Conservation (phyloP, 2,888 invertebrate genomes). For the Cryptus viduatorius region DNA sequence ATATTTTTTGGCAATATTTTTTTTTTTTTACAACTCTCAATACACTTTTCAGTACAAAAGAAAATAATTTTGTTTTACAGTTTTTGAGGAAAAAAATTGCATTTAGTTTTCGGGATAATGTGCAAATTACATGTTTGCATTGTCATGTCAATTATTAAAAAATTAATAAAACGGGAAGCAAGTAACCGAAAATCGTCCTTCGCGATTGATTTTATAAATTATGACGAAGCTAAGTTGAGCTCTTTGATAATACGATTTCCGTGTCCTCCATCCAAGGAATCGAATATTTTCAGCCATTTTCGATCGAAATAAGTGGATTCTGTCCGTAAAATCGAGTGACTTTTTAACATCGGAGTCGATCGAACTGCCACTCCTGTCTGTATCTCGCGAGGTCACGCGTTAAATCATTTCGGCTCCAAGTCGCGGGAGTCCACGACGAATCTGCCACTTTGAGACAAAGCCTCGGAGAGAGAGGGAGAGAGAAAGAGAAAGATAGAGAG, state of each 20-base stretch:
- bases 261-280: background rate
- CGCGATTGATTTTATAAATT: background rate
- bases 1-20: too few species aligned
- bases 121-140: too few species aligned
- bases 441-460: conserved; percentile 18
- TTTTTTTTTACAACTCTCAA: too few species aligned
- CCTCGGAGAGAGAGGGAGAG: background rate
- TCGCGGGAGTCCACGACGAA: conserved; percentile 8
- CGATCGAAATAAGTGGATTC: background rate
- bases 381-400: conserved; percentile 5
- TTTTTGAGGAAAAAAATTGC: too few species aligned
- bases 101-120: too few species aligned
- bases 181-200: background rate
- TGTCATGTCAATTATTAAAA: too few species aligned
- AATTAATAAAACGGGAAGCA: too few species aligned
- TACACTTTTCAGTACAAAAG: too few species aligned
- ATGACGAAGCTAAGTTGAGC: background rate
- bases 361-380: background rate
- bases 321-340: background rate
- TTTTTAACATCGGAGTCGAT: background rate
- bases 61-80: too few species aligned
- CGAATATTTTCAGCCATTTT: background rate
- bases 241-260: background rate
- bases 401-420: background rate
- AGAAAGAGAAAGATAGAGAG: background rate